Evolutionary conservation across 2,888 invertebrate genomes (phyloP), one percentile per base, ranked within the genome.

Genomic region (Drosophila kokeensis): DNA sequence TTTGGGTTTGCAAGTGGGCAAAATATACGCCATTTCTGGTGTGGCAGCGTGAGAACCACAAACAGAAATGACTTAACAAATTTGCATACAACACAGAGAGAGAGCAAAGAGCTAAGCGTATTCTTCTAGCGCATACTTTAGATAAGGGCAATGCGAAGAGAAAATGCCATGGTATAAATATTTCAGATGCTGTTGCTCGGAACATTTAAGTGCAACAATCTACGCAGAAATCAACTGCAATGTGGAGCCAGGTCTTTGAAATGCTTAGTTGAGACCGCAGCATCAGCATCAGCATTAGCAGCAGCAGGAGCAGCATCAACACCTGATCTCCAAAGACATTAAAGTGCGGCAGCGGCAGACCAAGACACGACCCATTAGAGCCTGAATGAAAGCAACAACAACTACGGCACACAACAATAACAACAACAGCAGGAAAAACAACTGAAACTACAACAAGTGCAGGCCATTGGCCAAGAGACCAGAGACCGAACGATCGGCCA

Each of bases 291-390:
- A 84, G 55, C 60, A 30, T 53, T 21, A 79, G 81, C 86, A 84
- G 48, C 63, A 32, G 60, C 27, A 29, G 85, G 83, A 82, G 82
- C 88, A 84, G 83, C 91, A 91, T 92, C 91, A 92, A 92, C 92
- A 92, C 92, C 92, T 92, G 92, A 91, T 92, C 89, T 87, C 79
- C 88, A 83, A 87, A 90, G 79, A 86, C 84, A 89, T 89, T 88
- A 87, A 87, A 88, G 73, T 70, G 88, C 85, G 78, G 82, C 76
- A 74, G 55, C 59, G 61, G 60, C 62, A 76, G 83, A 76, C 77
- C 83, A 53, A 83, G 77, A 80, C 77, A 73, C 79, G 76, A 85
- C 78, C 76, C 81, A 88, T 79, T 78, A 75, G 89, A 76, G 74
- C 69, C 73, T 68, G 76, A 69, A 80, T 72, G 40, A 74, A 73